phyloP scores from a whole-genome alignment of 2,888 invertebrate species.

The Tetranychus truncatus region DNA sequence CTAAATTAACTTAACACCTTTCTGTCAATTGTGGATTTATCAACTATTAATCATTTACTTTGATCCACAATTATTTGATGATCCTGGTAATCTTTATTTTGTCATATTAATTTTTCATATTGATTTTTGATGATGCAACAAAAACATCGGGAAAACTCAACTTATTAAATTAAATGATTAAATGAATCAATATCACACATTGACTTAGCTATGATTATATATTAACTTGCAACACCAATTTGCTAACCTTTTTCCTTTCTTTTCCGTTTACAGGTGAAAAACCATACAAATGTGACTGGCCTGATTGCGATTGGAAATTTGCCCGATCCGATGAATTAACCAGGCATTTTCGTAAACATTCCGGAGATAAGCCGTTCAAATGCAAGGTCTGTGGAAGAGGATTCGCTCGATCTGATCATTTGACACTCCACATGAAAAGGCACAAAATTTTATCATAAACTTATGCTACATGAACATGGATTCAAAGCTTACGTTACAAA shows the following conservation, averaged over 20 bases:
- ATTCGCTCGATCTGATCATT: slow-evolving; percentile 42
- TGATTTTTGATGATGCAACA: too few species aligned
- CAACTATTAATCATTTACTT: background rate
- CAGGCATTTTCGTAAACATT: slow-evolving; percentile 24
- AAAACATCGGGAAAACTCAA: too few species aligned
- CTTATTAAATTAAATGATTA: background rate
- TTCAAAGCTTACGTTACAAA: background rate
- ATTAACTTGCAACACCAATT: background rate
- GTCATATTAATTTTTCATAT: too few species aligned
- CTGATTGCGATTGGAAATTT: slow-evolving; percentile 23
- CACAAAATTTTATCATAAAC: slow-evolving; percentile 32
- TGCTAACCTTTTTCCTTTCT: background rate
- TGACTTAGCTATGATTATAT: background rate
- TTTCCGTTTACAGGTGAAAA: slow-evolving; percentile 22
- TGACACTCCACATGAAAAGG: slow-evolving; percentile 42
- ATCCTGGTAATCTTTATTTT: too few species aligned
- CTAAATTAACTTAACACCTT: background rate
- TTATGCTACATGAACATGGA: background rate
- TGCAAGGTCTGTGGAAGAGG: slow-evolving; percentile 41
- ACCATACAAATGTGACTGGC: slow-evolving; percentile 24
- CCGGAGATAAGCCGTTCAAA: slow-evolving; percentile 40
- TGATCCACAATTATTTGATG: background rate
- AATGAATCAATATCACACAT: background rate
- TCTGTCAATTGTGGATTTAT: background rate
- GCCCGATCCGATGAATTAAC: slow-evolving; percentile 26